Conservation (phyloP, 2,113 vertebrate species). For the Stigmatopora argus region DNA sequence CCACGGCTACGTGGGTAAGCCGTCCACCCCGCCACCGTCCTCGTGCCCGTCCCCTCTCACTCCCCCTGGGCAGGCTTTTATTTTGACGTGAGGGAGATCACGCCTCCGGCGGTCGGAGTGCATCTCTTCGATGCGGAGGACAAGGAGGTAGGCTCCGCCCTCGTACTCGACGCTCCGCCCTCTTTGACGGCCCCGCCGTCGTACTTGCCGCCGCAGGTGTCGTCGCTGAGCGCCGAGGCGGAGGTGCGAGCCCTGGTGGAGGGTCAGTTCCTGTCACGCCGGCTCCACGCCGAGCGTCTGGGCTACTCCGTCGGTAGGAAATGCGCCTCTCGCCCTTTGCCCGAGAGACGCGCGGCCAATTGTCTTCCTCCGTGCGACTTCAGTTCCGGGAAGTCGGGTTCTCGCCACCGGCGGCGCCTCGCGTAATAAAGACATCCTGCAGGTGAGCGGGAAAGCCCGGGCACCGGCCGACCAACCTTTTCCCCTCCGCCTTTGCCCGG, state of each 20-base stretch:
- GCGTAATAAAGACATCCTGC: slow-evolving; percentile 80
- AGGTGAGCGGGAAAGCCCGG: slow-evolving; percentile 63
- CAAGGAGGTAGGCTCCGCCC: slow-evolving; percentile 5
- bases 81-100: slow-evolving; percentile 93
- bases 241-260: slow-evolving; percentile 89
- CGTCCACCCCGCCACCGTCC: too few species aligned
- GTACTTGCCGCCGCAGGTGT: slow-evolving; percentile 66
- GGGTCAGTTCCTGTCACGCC: slow-evolving; percentile 92
- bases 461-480: too few species aligned
- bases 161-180: too few species aligned
- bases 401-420: slow-evolving; percentile 93
- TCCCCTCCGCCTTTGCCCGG: too few species aligned
- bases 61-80: slow-evolving; percentile 72
- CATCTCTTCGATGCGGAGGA: slow-evolving; percentile 76
- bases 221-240: slow-evolving; percentile 64
- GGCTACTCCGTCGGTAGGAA: slow-evolving; percentile 83
- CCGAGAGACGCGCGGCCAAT: background rate
- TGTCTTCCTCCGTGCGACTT: slow-evolving; percentile 17
- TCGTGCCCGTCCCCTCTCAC: background rate
- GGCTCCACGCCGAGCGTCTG: slow-evolving; percentile 87
- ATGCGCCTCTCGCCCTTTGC: too few species aligned
- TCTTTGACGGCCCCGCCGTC: too few species aligned
- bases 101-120: slow-evolving; percentile 77
- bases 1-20: slow-evolving; percentile 79
- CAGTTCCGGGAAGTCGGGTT: slow-evolving; percentile 82